Base-by-base conservation (phyloP, 2,888 invertebrate species). In the Neelides folsomi region DNA sequence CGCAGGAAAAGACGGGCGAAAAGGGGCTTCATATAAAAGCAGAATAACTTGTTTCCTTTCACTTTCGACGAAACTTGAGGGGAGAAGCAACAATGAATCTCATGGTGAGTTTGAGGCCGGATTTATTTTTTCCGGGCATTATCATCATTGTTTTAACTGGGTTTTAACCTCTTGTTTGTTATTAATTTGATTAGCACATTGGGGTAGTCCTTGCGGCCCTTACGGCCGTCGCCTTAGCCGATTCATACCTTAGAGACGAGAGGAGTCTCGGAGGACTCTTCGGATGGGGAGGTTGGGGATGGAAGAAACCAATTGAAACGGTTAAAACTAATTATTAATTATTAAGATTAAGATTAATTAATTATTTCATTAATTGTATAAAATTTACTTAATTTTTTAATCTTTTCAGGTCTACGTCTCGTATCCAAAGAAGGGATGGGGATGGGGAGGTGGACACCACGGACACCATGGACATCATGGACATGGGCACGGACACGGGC, bases 21-120 rank as follows among this genome's bases (percentile, higher is more conserved):
- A 36, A 53, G 38, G 55, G 53, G 52, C 51, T 40, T 51, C 52
- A 57, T 62, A 62, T 59, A 60, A 58, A 58, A 62, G 57, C 56
- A 58, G 44, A 56, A 57, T 52, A 56, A 56, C 55, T 54, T 52
- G 56, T 56, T 52, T 56, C 62, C 52, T 62, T 62, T 62, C 62
- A 62, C 62, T 62, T 62, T 62, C 58, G 27, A 27, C 27, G 27
- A 27, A 27, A 27, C 27, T 27, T 27, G 27, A 27, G 27, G 27
- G 27, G 27, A 27, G 27, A 27, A 27, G 27, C 27, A 27, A 27
- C 27, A 27, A 27, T 27, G 27, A 27, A 27, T 27, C 27, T 27
- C 27, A 27, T 27, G 27, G 27, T 27, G 27, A 27, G 27, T 27
- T 27, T 27, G 27, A 27, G 27, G 27, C 27, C 27, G 27, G 27